These are phyloP conservation scores for Zonitis immaculata DNA, from an alignment of 2,888 invertebrate genomes.

Conservation along the genomic window DNA sequence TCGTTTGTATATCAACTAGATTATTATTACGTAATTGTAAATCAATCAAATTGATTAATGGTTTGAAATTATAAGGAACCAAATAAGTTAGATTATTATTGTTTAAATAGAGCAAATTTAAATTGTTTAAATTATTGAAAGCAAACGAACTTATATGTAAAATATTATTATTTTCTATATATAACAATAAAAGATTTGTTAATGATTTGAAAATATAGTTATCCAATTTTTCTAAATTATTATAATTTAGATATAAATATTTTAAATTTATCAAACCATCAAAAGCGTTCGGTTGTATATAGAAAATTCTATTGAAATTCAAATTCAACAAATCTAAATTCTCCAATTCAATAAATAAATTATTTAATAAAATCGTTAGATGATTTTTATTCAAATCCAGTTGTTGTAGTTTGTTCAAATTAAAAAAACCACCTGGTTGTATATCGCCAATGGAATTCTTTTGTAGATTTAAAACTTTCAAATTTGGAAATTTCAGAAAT, in stretches of 20 bases:
- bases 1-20: slow-evolving; percentile 42
- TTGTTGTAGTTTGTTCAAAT: slow-evolving; percentile 39
- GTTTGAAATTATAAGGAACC: slow-evolving; percentile 44
- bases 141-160: slow-evolving; percentile 42
- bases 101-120: slow-evolving; percentile 44
- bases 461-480: slow-evolving; percentile 36
- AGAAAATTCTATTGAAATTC: slow-evolving; percentile 42
- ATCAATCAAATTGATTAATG: slow-evolving; percentile 40
- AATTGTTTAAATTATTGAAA: slow-evolving; percentile 42
- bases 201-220: slow-evolving; percentile 42
- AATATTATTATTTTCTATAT: slow-evolving; percentile 47
- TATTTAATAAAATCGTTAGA: slow-evolving; percentile 37
- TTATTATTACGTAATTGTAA: slow-evolving; percentile 44
- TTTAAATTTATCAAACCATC: slow-evolving; percentile 41
- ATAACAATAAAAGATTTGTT: slow-evolving; percentile 42
- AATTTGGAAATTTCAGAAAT: slow-evolving; percentile 31
- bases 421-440: slow-evolving; percentile 42
- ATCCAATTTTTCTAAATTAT: slow-evolving; percentile 43
- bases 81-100: slow-evolving; percentile 44
- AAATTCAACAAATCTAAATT: slow-evolving; percentile 45
- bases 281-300: slow-evolving; percentile 44
- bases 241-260: slow-evolving; percentile 46
- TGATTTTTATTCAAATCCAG: slow-evolving; percentile 41
- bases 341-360: slow-evolving; percentile 43
- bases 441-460: slow-evolving; percentile 43